Conservation (phyloP, 2,113 vertebrate genomes). For the Oncorhynchus clarkii region DNA sequence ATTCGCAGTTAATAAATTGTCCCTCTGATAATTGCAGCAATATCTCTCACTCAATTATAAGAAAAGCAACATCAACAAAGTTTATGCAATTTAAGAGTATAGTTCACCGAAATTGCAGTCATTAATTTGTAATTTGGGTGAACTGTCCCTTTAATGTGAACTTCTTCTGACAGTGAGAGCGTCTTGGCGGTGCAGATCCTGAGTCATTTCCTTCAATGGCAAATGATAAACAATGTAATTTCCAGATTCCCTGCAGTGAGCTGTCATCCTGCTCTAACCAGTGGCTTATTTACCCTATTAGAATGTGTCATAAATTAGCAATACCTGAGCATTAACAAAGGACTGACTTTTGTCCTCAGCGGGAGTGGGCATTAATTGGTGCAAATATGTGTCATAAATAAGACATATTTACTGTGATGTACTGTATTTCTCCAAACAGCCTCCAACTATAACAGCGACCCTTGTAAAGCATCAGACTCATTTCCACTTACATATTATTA, state of each 20-base stretch:
- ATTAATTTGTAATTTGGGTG: too few species aligned
- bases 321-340: constrained; percentile 53
- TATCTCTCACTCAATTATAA: constrained; percentile 59
- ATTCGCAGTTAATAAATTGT: background rate
- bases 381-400: constrained; percentile 54
- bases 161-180: constrained; percentile 50
- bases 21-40: constrained; percentile 62
- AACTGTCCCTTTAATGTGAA: constrained; percentile 4
- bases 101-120: too few species aligned
- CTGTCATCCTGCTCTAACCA: constrained; percentile 59
- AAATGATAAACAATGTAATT: constrained; percentile 58
- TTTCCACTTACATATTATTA: constrained; percentile 46
- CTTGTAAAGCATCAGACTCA: constrained; percentile 47
- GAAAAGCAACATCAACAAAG: constrained; percentile 64
- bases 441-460: constrained; percentile 57
- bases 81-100: constrained; percentile 50
- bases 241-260: constrained; percentile 53
- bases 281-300: constrained; percentile 31
- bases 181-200: constrained; percentile 39
- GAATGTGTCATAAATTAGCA: constrained; percentile 48
- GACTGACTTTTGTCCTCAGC: constrained; percentile 40
- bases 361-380: constrained; percentile 61
- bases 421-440: constrained; percentile 39
- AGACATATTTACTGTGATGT: constrained; percentile 51
- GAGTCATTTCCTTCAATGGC: constrained; percentile 64